Percentiles rank a stretch among this genome's conserved stretches.
phyloP scores from a whole-genome alignment of 2,113 vertebrate genomes.

The Eulemur rufifrons region DNA sequence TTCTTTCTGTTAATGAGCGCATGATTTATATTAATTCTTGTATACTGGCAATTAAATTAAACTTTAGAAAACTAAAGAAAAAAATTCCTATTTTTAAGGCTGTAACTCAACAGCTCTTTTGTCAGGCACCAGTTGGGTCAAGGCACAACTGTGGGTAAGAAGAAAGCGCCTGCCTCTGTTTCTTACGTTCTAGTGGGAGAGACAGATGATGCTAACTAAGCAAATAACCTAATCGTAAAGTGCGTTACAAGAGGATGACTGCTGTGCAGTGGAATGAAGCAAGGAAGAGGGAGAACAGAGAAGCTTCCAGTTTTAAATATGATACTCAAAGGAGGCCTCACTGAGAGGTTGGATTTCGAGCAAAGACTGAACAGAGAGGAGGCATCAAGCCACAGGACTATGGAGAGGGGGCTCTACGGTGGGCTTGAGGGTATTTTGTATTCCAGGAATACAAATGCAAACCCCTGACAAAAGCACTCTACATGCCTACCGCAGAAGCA shows the following conservation, averaged over 20 bases:
- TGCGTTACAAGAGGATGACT: neutral
- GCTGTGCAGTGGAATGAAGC: neutral
- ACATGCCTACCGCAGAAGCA: neutral
- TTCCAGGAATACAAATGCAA: neutral
- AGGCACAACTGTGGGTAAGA: neutral
- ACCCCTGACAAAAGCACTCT: neutral
- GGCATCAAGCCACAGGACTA: neutral
- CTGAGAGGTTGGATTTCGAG: neutral
- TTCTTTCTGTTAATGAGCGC: neutral
- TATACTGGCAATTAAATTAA: neutral
- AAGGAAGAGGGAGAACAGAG: neutral
- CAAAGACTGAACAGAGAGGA: neutral
- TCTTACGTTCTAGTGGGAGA: neutral
- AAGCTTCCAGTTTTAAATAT: neutral
- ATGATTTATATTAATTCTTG: neutral
- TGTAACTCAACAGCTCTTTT: neutral
- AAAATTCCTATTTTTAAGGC: neutral
- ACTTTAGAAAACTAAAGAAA: neutral
- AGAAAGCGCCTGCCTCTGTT: neutral
- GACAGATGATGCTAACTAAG: neutral
- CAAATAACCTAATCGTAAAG: neutral
- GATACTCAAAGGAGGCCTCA: neutral
- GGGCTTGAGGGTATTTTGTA: too few relatives aligned
- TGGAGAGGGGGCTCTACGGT: fast-evolving
- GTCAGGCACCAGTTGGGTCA: neutral